Conservation (phyloP, 2,888 invertebrate genomes). For the Chymomyza caudatula region DNA sequence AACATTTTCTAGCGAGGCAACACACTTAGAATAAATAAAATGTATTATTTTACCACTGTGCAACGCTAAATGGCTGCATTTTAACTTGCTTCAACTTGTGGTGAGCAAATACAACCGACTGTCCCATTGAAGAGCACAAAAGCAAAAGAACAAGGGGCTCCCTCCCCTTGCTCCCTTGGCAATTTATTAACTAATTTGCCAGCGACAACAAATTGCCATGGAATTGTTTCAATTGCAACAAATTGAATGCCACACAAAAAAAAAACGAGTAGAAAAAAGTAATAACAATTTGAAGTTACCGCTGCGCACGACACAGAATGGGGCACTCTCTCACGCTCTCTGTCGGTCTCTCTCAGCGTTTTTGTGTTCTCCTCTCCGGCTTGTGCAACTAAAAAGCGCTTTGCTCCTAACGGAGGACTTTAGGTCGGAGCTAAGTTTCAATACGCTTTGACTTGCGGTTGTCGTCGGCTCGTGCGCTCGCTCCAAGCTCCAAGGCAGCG, state of each 20-base stretch:
- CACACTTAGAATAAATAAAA: too few relatives aligned
- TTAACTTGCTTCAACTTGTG: conserved; percentile 1
- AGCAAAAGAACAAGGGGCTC: background rate
- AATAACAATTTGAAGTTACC: conserved; percentile 22
- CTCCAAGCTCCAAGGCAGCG: conserved; percentile 26
- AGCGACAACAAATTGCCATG: conserved; percentile 57
- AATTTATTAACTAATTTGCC: conserved; percentile 67
- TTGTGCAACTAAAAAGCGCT: background rate
- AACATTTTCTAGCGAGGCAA: too few relatives aligned
- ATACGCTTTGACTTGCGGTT: conserved; percentile 72
- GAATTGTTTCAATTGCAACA: conserved; percentile 71
- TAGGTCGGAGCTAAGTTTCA: conserved; percentile 65
- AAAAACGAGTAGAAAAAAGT: conserved; percentile 3
- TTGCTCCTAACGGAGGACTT: conserved; percentile 18
- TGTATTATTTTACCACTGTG: conserved; percentile 1
- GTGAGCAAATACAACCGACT: background rate
- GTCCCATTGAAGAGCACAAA: conserved; percentile 4
- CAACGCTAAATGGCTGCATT: conserved; percentile 33
- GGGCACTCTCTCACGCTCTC: conserved; percentile 14
- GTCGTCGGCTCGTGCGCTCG: conserved; percentile 58
- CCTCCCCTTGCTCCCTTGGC: background rate
- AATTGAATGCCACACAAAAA: conserved; percentile 45
- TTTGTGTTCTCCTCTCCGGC: background rate
- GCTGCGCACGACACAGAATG: background rate
- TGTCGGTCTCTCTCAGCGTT: conserved; percentile 11